Percentiles rank a stretch among this genome's conserved stretches.
These are phyloP conservation scores for Pteria penguin DNA, from an alignment of 2,888 invertebrate species.

Conservation along the genomic window DNA sequence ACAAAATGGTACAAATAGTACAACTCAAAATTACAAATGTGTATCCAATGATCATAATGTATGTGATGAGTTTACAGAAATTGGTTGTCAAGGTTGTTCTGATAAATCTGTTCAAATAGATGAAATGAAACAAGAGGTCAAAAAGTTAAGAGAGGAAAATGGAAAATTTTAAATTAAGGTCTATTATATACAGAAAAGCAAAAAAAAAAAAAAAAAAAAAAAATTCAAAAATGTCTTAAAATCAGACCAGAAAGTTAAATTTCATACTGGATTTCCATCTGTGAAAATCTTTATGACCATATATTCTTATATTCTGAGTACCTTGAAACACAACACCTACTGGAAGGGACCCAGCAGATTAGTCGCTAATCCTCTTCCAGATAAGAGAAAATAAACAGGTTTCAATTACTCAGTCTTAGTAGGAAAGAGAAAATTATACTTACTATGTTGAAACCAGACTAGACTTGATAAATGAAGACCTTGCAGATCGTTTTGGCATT, in stretches of 20 bases:
- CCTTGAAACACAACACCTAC: conserved; percentile 5
- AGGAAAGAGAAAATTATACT: conserved; percentile 19
- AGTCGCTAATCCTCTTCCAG: neutral
- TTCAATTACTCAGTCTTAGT: neutral
- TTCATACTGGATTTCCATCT: conserved; percentile 24
- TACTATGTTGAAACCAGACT: conserved; percentile 23
- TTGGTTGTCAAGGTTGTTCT: no score
- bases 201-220: neutral
- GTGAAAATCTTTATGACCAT: conserved; percentile 2
- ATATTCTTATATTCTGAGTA: neutral
- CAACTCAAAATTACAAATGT: no score
- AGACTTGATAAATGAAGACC: conserved; percentile 19
- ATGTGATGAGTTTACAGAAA: no score
- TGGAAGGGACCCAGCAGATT: conserved; percentile 24
- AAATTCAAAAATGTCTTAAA: neutral
- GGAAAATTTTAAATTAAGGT: neutral
- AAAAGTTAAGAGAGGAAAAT: neutral
- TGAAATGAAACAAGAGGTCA: neutral
- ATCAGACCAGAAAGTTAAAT: neutral
- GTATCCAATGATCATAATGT: no score
- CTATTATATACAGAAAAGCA: neutral
- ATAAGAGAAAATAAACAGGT: neutral
- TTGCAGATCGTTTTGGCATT: conserved; percentile 15
- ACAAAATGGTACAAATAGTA: no score
- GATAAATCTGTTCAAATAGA: no score